Conservation (phyloP, 1,140 invertebrate genomes). For the Eriosoma lanigerum region DNA sequence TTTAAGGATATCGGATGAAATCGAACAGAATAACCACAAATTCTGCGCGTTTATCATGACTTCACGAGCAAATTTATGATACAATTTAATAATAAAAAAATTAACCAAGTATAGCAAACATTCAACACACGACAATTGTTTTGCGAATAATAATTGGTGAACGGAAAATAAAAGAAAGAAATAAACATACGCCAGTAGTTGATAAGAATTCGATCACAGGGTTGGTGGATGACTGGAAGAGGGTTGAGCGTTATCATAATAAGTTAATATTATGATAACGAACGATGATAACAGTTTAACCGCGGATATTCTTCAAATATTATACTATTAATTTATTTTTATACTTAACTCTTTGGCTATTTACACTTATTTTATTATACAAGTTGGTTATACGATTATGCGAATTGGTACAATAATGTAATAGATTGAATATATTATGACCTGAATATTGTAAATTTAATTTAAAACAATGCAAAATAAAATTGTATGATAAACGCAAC, state of each 20-base stretch:
- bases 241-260: background rate
- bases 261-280: background rate
- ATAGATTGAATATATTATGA: no score
- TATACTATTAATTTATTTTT: no score
- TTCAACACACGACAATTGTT: background rate
- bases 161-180: conserved; percentile 30
- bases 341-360: no score
- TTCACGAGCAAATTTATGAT: background rate
- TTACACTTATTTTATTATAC: no score
- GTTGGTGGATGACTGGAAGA: background rate
- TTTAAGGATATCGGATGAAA: background rate
- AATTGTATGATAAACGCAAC: no score
- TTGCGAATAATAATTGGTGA: conserved; percentile 2
- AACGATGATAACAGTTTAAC: background rate
- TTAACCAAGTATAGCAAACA: background rate
- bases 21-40: background rate
- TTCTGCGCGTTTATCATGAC: background rate
- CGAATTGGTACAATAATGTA: no score
- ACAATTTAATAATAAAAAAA: background rate
- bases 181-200: conserved; percentile 30
- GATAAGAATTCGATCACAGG: conserved; percentile 8
- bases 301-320: no score
- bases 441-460: no score
- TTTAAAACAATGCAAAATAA: no score
- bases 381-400: no score